phyloP scores from a whole-genome alignment of 2,888 invertebrate genomes.

The Cerastoderma edule region DNA sequence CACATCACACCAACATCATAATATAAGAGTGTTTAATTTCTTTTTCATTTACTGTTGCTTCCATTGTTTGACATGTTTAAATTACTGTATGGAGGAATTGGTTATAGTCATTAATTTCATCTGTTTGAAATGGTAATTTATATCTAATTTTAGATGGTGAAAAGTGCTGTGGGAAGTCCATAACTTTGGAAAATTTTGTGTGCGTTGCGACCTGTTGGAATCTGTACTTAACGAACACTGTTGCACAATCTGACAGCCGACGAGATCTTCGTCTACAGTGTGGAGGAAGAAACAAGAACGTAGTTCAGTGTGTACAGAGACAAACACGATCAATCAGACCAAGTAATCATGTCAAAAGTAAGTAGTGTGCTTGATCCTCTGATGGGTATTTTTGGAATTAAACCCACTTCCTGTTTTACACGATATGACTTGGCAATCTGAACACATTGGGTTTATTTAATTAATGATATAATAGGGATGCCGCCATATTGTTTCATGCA shows the following conservation, averaged over 20 bases:
- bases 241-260: slow-evolving; percentile 54
- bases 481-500: no score
- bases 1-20: not conserved
- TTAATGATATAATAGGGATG: not conserved
- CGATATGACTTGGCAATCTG: no score
- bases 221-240: slow-evolving; percentile 63
- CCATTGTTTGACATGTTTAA: no score
- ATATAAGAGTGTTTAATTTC: no score
- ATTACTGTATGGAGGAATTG: no score
- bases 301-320: slow-evolving; percentile 69
- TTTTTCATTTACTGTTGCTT: no score
- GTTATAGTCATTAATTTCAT: no score
- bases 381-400: no score
- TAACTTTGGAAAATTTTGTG: slow-evolving; percentile 51
- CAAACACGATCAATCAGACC: slow-evolving; percentile 65
- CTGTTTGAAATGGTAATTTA: no score
- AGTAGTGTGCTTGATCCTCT: slow-evolving; percentile 18
- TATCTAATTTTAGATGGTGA: slow-evolving; percentile 64
- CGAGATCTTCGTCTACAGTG: slow-evolving; percentile 66
- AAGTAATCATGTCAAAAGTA: slow-evolving; percentile 66
- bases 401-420: no score
- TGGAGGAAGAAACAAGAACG: slow-evolving; percentile 58
- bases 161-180: slow-evolving; percentile 65
- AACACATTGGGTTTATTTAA: not conserved
- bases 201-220: slow-evolving; percentile 70